Base-by-base conservation (phyloP, 30 jellyfish, hydroid and myxozoan genomes). In the Aurelia sp. region DNA sequence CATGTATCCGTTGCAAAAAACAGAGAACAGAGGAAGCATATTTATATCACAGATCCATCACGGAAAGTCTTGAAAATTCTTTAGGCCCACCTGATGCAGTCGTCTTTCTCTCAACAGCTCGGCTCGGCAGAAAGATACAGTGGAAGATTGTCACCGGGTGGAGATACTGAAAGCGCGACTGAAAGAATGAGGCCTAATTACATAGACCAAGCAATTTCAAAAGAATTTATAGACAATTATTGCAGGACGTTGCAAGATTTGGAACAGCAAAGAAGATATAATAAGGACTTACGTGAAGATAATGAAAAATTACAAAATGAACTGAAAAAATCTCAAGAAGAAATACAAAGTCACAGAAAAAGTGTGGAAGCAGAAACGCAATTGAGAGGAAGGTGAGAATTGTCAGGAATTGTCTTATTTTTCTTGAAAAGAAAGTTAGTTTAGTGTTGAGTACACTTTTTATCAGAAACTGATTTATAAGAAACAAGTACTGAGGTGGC, bases 321-420 rank as follows among this genome's bases (percentile, higher is more conserved):
- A 52, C 74, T 84, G 48, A 44, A 55, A 18, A 53, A 17, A 27
- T 58, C 18, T 13, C 76, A 69, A 12, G 24, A 68, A 24, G 75
- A 84, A 41, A 35, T 72, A 35, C 74, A 76, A 19, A 30, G 35
- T 19, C 59, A 65, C 16, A 59, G 64, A 40, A 62, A 50, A 3
- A 59, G 62, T n/a, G 63, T 69, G 21, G 57, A 61, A 41, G 30
- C 81, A 18, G 93, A 84, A 62, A 60, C 75, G 27, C 60, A 50
- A 16, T 38, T 71, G 13, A 84, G 93, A 60, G 86, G 72, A 72
- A 72, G 93, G 93, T 84, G n/a, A 31, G 82, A 8, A 44, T 4
- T 20, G 0, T 63, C 27, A 10, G 16, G 82, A 8, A 44, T 4
- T 20, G 0, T 63, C 27, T 17, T 17, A 8, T 67, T 62, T 52